Base-by-base conservation (phyloP, 2,797 vertebrate species). In the Aldrovandia affinis region DNA sequence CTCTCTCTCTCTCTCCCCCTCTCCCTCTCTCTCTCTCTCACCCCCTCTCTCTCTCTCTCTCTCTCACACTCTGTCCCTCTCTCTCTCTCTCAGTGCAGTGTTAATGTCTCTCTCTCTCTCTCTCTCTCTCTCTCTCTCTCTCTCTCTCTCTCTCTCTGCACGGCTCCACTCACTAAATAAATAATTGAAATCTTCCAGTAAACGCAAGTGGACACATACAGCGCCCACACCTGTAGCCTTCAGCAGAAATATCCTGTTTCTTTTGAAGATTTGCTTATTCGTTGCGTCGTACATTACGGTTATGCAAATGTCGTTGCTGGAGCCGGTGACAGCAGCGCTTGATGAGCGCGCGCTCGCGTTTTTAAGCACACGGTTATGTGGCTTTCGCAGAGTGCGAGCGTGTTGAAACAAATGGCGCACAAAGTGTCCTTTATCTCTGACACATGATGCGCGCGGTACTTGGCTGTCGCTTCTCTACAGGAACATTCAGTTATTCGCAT, bases 171-270 rank as follows among this genome's bases (percentile, higher is more conserved):
- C 20, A n/a, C 7, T 44, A 39, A 22, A 77, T 77, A 47, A 77
- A 77, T 77, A 47, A 77, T 47, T 70, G 25, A 44, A 44, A 77
- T 47, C 73, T 42, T 7, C 73, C 10, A 36, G 10, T 36, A 14
- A n/a, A 28, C 25, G 25, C 65, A 70, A 47, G 73, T 22, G 20
- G 42, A 44, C 20, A 73, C 9, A 70, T 33, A 70, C 0, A 39
- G 42, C 73, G 42, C 73, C 73, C 39, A 77, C 39, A 77, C 73
- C 73, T 77, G 73, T 77, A 77, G 73, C 73, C 15, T 44, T n/a
- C 73, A 44, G 73, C 30, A 77, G 42, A 47, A 47, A 22, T 77
- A 77, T 77, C 73, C 22, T 9, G 42, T 77, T 77, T 47, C 73
- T 44, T 77, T 47, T 77, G 73, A 47, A 77, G 39, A 77, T 77